Evolutionary conservation across 2,888 invertebrate genomes (phyloP).

Genomic region (Plagodis dolabraria): DNA sequence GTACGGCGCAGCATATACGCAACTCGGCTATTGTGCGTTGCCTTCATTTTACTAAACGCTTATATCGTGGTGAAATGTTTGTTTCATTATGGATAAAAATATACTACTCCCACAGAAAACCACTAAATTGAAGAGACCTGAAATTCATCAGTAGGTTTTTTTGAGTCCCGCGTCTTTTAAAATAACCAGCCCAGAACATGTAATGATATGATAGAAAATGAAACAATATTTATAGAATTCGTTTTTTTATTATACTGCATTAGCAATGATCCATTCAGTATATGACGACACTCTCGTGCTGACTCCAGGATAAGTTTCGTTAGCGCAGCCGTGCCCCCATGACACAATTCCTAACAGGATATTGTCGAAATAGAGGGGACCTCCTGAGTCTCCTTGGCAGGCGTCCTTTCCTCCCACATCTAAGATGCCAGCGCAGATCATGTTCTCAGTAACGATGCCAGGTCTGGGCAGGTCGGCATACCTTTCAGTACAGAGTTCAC

Average conservation of each 20-base stretch:
- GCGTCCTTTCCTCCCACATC: conserved; percentile 49
- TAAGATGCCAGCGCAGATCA: conserved; percentile 58
- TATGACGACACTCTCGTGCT: conserved; percentile 60
- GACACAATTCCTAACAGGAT: conserved; percentile 64
- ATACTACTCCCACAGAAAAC: too few species aligned
- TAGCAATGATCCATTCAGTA: conserved; percentile 45
- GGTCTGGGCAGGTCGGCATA: conserved; percentile 43
- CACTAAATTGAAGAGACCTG: too few species aligned
- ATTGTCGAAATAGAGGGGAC: conserved; percentile 61
- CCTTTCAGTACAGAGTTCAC: conserved; percentile 48
- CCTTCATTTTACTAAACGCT: too few species aligned
- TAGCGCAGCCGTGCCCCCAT: conserved; percentile 71
- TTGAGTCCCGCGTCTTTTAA: too few species aligned
- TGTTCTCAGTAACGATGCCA: conserved; percentile 41
- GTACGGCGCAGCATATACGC: too few species aligned
- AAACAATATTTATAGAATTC: neutral
- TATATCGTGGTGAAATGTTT: too few species aligned
- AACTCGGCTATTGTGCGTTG: too few species aligned
- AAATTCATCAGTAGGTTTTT: too few species aligned
- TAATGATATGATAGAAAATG: too few species aligned
- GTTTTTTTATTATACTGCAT: conserved; percentile 8
- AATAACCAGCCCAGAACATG: too few species aligned
- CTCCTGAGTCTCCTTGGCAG: conserved; percentile 58
- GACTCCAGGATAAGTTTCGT: conserved; percentile 66
- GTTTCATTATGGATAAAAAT: too few species aligned